A percentile compares a stretch with the other conserved stretches of the same genome.
phyloP scores from a whole-genome alignment of 2,797 vertebrate genomes.

The Discoglossus pictus region DNA sequence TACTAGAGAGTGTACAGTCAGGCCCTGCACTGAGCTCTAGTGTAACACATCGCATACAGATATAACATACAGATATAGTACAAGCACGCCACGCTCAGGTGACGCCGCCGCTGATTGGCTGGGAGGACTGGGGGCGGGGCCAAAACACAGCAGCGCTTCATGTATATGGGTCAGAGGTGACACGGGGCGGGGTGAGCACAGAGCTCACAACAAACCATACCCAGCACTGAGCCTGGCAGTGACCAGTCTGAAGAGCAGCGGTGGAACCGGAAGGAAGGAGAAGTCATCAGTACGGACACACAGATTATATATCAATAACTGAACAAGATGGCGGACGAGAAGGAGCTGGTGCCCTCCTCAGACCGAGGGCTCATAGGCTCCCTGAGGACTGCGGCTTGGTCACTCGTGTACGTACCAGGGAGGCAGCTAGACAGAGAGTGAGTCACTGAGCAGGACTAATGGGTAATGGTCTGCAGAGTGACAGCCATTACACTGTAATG shows the following conservation, averaged over 20 bases:
- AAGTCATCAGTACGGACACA: background rate
- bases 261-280: background rate
- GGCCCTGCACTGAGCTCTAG: too few relatives aligned
- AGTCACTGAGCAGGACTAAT: background rate
- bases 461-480: background rate
- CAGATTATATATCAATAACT: too few relatives aligned
- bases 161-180: constrained; percentile 10
- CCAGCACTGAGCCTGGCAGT: constrained; percentile 15
- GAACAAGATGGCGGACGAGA: constrained; percentile 30
- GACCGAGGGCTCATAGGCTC: constrained; percentile 35
- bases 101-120: too few relatives aligned
- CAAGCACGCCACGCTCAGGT: too few relatives aligned
- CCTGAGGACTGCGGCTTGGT: constrained; percentile 37
- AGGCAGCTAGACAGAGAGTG: constrained; percentile 39
- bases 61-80: too few relatives aligned
- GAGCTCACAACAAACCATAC: constrained; percentile 22
- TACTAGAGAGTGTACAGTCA: too few relatives aligned
- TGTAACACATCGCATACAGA: too few relatives aligned
- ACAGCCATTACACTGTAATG: too few relatives aligned
- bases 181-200: constrained; percentile 12
- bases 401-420: constrained; percentile 40
- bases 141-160: too few relatives aligned
- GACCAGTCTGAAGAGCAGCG: background rate
- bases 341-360: constrained; percentile 10
- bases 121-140: too few relatives aligned